Percentiles rank a stretch among this genome's conserved stretches.
These are phyloP conservation scores for Drosophila bipectinata DNA, from an alignment of 1,140 invertebrate genomes.

Conservation along the genomic window DNA sequence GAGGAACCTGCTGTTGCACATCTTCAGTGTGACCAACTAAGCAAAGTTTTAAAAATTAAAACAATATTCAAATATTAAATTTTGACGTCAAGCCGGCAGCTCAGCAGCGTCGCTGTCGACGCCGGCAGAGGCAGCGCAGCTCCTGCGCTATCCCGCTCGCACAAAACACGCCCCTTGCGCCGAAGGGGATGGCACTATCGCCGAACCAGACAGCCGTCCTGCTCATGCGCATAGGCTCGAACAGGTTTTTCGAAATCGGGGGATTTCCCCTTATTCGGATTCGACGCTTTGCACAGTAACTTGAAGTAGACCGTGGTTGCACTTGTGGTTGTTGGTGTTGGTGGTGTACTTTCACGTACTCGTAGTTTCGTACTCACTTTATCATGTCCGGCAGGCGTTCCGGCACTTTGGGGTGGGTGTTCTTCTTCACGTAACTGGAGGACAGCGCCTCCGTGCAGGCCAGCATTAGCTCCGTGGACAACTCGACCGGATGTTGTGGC, in stretches of 20 bases:
- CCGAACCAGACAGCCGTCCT: slow-evolving; percentile 4
- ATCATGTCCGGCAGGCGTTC: slow-evolving; percentile 84
- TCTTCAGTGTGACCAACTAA: slow-evolving; percentile 38
- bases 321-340: slow-evolving; percentile 33
- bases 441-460: slow-evolving; percentile 83
- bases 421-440: slow-evolving; percentile 77
- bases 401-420: slow-evolving; percentile 81
- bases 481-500: slow-evolving; percentile 83
- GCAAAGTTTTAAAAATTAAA: slow-evolving; percentile 19
- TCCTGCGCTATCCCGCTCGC: slow-evolving; percentile 12
- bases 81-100: slow-evolving; percentile 17
- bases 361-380: slow-evolving; percentile 75
- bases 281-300: slow-evolving; percentile 25
- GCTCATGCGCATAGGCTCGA: slow-evolving; percentile 21
- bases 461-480: slow-evolving; percentile 84
- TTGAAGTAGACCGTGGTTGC: slow-evolving; percentile 34
- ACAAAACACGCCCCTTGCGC: slow-evolving; percentile 39
- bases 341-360: neutral
- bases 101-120: slow-evolving; percentile 9
- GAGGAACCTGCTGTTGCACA: slow-evolving; percentile 7
- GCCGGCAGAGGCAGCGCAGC: slow-evolving; percentile 9
- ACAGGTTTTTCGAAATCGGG: slow-evolving; percentile 35
- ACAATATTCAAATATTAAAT: slow-evolving; percentile 31
- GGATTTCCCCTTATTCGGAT: slow-evolving; percentile 28
- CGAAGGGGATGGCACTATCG: slow-evolving; percentile 14